Evolutionary conservation across 2,797 vertebrate species (phyloP), one percentile per base, ranked within the genome.

Genomic region (Hypotaenidia okinawae): DNA sequence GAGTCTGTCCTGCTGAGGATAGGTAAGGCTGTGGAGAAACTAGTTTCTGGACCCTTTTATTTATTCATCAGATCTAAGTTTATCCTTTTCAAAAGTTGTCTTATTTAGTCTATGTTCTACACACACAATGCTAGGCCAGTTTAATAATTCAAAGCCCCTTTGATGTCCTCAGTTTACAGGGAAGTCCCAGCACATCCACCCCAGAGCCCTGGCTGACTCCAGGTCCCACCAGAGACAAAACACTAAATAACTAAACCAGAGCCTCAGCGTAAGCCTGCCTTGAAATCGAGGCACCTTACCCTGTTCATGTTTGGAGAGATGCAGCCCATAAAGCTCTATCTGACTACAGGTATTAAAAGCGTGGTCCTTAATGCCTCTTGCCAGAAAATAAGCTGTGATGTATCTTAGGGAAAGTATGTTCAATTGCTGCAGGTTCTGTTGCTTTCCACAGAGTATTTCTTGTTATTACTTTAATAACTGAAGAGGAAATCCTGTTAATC

Each of bases 401-500:
- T 25, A 49, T 84, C 68, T 89, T 70, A 16, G 67, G 55, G 63
- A 90, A 96, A 75, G 67, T 35, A 66, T n/a, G 32, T 82, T 57
- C 74, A 67, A 6, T 11, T 87, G 77, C 75, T 8, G 5, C 5
- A 2, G 70, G 41, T 84, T 84, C 81, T 74, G 39, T 51, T 93
- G 77, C 81, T 90, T 94, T 91, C 67, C 75, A 87, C 63, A 18
- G 52, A 76, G 52, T n/a, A 74, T 23, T 55, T 74, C 84, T 55
- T 79, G 77, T 79, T 96, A 79, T 87, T 93, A 64, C 75, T 89
- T 89, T 70, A 94, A 93, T 90, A 97, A 93, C 70, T 0, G 6
- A 90, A 58, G 66, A 95, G 96, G 93, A 96, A 95, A 90, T 95
- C 86, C 81, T 90, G 86, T 83, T 95, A 94, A 84, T 93, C 81